A percentile compares a stretch with the other conserved stretches of the same genome.
These are phyloP conservation scores for zebrafish (Danio rerio) DNA, from an alignment of 2,113 vertebrate genomes.

Conservation along the genomic window DNA sequence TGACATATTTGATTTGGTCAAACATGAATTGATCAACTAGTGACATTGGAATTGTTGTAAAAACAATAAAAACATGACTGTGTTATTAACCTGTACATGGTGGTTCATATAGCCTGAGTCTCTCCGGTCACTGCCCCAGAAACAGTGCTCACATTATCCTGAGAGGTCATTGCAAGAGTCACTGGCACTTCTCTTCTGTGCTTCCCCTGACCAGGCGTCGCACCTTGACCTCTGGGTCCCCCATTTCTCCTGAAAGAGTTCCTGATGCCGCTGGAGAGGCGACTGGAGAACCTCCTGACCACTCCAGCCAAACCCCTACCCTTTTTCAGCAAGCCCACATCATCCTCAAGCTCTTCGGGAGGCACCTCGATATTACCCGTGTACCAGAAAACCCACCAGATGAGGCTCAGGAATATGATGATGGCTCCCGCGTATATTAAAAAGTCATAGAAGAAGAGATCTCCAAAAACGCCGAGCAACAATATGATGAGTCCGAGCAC, in stretches of 20 bases:
- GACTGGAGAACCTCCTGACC: constrained; percentile 59
- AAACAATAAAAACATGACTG: background rate
- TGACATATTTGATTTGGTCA: background rate
- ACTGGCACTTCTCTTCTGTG: constrained; percentile 35
- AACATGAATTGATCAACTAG: background rate
- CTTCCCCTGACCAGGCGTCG: no score
- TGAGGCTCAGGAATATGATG: constrained; percentile 82
- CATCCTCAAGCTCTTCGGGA: constrained; percentile 68
- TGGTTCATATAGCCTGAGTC: constrained; percentile 59
- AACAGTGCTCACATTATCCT: constrained; percentile 54
- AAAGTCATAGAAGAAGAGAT: constrained; percentile 78
- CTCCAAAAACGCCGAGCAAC: constrained; percentile 75
- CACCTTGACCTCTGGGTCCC: constrained; percentile 14
- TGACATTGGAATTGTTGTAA: background rate
- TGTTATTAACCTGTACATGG: constrained; percentile 8
- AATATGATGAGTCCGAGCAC: constrained; percentile 78
- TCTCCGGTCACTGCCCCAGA: constrained; percentile 50
- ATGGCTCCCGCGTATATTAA: constrained; percentile 84
- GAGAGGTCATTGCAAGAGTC: constrained; percentile 49
- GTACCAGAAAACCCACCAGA: constrained; percentile 90
- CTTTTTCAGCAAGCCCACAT: constrained; percentile 67
- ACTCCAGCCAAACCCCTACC: constrained; percentile 53
- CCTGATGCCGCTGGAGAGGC: constrained; percentile 58
- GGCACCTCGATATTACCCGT: constrained; percentile 82
- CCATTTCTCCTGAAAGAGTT: constrained; percentile 60